Evolutionary conservation across 2,797 vertebrate species (phyloP).

Genomic region (Podarcis siculus): DNA sequence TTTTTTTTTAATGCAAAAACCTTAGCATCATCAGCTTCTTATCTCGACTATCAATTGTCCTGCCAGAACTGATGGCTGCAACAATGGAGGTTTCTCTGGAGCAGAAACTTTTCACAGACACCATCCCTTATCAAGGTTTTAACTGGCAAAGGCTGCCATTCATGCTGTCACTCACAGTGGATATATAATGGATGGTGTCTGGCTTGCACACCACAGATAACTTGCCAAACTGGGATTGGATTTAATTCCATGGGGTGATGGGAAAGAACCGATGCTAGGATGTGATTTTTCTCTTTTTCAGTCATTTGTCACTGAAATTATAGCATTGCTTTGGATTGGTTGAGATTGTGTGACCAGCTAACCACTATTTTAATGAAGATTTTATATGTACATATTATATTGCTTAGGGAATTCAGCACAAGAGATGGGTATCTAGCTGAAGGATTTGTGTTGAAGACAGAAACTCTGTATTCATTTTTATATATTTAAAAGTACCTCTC

Average conservation of each 20-base stretch:
- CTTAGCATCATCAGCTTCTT: slow-evolving; percentile 73
- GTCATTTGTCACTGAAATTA: slow-evolving; percentile 48
- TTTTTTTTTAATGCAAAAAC: slow-evolving; percentile 61
- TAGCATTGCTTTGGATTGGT: slow-evolving; percentile 52
- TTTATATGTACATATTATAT: not conserved
- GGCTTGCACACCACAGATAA: slow-evolving; percentile 88
- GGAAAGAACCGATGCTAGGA: slow-evolving; percentile 75
- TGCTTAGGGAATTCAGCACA: not conserved
- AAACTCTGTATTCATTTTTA: not conserved
- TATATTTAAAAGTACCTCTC: not conserved
- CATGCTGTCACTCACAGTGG: slow-evolving; percentile 79
- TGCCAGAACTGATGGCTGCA: slow-evolving; percentile 81
- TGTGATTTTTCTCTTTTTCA: slow-evolving; percentile 55
- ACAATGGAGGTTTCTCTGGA: slow-evolving; percentile 81
- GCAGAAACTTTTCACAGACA: slow-evolving; percentile 72
- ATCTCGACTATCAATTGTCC: slow-evolving; percentile 79
- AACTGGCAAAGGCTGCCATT: slow-evolving; percentile 85
- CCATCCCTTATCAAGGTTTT: slow-evolving; percentile 79
- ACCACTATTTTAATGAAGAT: slow-evolving; percentile 34
- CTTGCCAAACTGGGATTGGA: slow-evolving; percentile 69
- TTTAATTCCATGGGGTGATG: slow-evolving; percentile 72
- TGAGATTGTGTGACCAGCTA: slow-evolving; percentile 45
- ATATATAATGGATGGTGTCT: slow-evolving; percentile 81
- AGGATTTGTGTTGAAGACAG: not conserved
- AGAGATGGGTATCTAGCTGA: not conserved